Percentiles rank a stretch among this genome's conserved stretches.
Evolutionary conservation across 2,888 invertebrate genomes (phyloP).

Genomic region (Tetranychus piercei): DNA sequence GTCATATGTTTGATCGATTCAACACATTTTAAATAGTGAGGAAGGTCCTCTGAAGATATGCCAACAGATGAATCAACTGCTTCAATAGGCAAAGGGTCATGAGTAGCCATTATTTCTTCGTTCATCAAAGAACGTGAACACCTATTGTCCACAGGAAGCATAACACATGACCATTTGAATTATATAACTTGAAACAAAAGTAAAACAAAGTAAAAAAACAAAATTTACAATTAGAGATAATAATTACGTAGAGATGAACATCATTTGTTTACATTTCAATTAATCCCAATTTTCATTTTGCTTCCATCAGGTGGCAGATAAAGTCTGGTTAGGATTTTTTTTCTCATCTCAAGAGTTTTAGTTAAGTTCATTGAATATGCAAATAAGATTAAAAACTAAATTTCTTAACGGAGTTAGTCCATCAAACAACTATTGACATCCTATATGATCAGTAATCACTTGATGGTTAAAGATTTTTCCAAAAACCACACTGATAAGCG

Average conservation of each 20-base stretch:
- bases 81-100: not conserved
- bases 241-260: not conserved
- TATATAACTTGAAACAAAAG: not conserved
- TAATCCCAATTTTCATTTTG: not conserved
- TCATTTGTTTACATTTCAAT: not conserved
- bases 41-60: not conserved
- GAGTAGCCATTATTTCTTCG: not conserved
- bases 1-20: constrained; percentile 70
- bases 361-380: too few relatives aligned
- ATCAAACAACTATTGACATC: too few relatives aligned
- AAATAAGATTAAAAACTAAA: too few relatives aligned
- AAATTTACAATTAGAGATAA: not conserved
- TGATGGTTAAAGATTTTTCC: too few relatives aligned
- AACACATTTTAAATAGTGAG: constrained; percentile 22
- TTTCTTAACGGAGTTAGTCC: too few relatives aligned
- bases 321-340: not conserved
- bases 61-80: not conserved
- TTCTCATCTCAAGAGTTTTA: not conserved
- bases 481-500: too few relatives aligned
- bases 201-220: not conserved
- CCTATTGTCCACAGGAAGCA: not conserved
- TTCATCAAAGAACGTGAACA: not conserved
- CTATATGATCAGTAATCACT: too few relatives aligned
- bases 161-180: not conserved
- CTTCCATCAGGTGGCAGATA: not conserved